Evolutionary conservation across 2,888 invertebrate species (phyloP).

Genomic region (Chrysolina oricalcia): DNA sequence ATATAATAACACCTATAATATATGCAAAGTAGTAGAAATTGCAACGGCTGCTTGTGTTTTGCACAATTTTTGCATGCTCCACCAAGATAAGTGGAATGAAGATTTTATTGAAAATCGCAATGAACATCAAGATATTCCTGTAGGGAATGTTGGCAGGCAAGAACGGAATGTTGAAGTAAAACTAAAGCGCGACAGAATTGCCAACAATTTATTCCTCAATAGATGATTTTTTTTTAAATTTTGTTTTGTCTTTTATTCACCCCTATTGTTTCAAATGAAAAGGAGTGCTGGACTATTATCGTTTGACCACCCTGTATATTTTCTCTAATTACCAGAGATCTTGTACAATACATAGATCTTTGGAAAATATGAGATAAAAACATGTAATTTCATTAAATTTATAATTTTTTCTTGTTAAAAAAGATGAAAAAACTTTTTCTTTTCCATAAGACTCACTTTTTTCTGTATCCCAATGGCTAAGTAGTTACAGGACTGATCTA

Average conservation of each 20-base stretch:
- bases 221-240: constrained; percentile 1
- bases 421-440: too few relatives aligned
- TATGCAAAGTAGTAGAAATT: constrained; percentile 47
- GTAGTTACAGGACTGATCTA: constrained; percentile 16
- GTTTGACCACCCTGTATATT: constrained; percentile 11
- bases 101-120: background rate
- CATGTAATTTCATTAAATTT: background rate
- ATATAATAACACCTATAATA: constrained; percentile 48
- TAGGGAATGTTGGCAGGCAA: background rate
- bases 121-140: background rate
- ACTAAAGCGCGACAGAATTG: background rate
- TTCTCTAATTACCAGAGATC: constrained; percentile 22
- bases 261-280: constrained; percentile 10
- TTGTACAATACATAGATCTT: constrained; percentile 11
- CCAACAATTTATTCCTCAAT: background rate
- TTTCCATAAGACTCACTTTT: background rate
- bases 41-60: constrained; percentile 44
- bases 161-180: background rate
- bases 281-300: constrained; percentile 21
- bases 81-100: background rate
- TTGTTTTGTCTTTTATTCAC: constrained; percentile 11
- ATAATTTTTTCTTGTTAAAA: background rate
- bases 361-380: background rate
- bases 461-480: constrained; percentile 23
- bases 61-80: constrained; percentile 42